These are phyloP conservation scores for Stichopus horrens DNA, from an alignment of 53 echinoderm and acorn worm species.

Conservation along the genomic window DNA sequence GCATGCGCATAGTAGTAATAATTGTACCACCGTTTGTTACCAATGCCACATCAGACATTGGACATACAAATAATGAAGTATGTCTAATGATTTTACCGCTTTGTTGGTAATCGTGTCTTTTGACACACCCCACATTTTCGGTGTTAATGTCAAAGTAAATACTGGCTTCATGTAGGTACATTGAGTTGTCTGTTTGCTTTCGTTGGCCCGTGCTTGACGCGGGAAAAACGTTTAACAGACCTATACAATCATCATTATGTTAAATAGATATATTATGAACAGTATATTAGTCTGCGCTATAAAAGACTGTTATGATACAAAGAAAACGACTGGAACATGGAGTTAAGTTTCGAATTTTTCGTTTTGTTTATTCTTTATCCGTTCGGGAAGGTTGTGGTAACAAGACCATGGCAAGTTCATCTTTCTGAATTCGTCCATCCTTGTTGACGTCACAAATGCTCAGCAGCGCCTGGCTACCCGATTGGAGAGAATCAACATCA, in stretches of 20 bases:
- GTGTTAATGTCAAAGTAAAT: too few relatives aligned
- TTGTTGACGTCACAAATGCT: constrained; percentile 70
- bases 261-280: constrained; percentile 4
- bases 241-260: constrained; percentile 13
- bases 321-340: constrained; percentile 15
- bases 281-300: constrained; percentile 36
- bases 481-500: constrained; percentile 55
- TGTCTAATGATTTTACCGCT: too few relatives aligned
- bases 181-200: too few relatives aligned
- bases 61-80: too few relatives aligned
- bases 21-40: too few relatives aligned
- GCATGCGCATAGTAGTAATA: too few relatives aligned
- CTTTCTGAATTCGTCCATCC: constrained; percentile 67
- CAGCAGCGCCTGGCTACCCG: constrained; percentile 56
- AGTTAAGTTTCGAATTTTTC: neutral
- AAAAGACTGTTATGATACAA: constrained; percentile 36
- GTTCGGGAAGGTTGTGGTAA: constrained; percentile 4
- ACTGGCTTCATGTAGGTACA: too few relatives aligned
- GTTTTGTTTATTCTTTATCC: neutral
- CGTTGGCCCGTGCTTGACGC: neutral
- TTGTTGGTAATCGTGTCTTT: too few relatives aligned
- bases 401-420: constrained; percentile 71
- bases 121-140: too few relatives aligned
- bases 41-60: too few relatives aligned
- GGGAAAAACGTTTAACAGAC: neutral